These are phyloP conservation scores for Hybos culiciformis DNA, from an alignment of 2,888 invertebrate species.

Conservation along the genomic window DNA sequence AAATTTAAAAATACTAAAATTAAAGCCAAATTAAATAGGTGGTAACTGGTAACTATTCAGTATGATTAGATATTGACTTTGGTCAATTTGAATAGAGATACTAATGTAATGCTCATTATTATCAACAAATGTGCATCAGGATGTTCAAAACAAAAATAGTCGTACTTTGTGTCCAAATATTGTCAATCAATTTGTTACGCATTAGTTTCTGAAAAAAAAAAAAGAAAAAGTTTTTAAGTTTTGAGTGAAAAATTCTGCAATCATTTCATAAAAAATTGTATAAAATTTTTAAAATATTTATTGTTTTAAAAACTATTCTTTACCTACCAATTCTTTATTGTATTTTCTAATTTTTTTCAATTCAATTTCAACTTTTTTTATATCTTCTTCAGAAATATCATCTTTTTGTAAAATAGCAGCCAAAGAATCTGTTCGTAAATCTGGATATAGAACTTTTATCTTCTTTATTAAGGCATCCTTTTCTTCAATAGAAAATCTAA, in stretches of 20 bases:
- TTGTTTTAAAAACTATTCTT: conserved; percentile 9
- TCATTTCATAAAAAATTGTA: too few species aligned
- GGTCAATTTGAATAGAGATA: too few species aligned
- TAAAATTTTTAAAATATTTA: conserved; percentile 3
- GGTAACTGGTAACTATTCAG: too few species aligned
- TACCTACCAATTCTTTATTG: neutral
- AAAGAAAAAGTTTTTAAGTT: too few species aligned
- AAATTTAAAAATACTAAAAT: too few species aligned
- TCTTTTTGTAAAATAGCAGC: neutral
- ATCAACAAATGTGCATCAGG: too few species aligned
- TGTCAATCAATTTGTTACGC: conserved; percentile 19
- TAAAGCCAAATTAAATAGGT: too few species aligned
- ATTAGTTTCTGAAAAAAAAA: conserved; percentile 11
- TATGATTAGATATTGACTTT: too few species aligned
- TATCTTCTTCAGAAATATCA: neutral
- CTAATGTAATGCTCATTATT: too few species aligned
- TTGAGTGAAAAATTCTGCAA: too few species aligned
- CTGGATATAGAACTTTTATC: conserved; percentile 7
- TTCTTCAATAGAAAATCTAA: conserved; percentile 7
- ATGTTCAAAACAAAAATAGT: neutral
- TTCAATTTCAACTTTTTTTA: neutral
- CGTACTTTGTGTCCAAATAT: conserved; percentile 27
- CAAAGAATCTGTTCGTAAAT: neutral
- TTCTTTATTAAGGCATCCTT: conserved; percentile 6
- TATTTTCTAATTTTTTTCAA: neutral